Conservation (phyloP, 2,888 invertebrate genomes). For the Dryobota labecula region DNA sequence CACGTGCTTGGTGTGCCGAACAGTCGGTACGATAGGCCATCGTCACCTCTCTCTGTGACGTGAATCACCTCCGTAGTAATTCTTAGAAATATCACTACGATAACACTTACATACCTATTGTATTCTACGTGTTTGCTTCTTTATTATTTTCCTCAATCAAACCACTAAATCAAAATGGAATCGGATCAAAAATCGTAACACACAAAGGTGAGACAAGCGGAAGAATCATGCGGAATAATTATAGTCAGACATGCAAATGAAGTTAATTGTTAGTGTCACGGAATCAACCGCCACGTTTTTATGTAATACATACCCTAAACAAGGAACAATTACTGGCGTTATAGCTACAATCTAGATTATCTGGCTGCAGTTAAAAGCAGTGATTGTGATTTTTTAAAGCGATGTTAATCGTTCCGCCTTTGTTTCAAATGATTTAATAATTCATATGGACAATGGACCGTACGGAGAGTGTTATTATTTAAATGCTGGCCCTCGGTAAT, state of each 20-base stretch:
- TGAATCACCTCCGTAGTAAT: constrained; percentile 75
- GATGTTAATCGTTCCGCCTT: constrained; percentile 19
- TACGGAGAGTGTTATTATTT: constrained; percentile 59
- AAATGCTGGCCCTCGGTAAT: constrained; percentile 62
- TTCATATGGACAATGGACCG: constrained; percentile 51
- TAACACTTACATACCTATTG: constrained; percentile 49
- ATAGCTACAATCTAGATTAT: constrained; percentile 42
- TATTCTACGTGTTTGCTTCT: constrained; percentile 22
- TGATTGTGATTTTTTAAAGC: constrained; percentile 21
- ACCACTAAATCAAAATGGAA: constrained; percentile 41
- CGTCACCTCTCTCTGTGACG: constrained; percentile 64
- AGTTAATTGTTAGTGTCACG: constrained; percentile 77
- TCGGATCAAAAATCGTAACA: constrained; percentile 65
- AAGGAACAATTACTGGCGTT: constrained; percentile 48
- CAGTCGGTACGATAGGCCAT: constrained; percentile 63
- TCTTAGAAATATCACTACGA: constrained; percentile 71
- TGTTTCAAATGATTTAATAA: constrained; percentile 56
- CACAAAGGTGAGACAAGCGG: constrained; percentile 80
- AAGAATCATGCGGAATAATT: constrained; percentile 74
- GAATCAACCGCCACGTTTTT: constrained; percentile 66
- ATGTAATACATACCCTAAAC: constrained; percentile 60
- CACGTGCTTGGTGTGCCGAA: constrained; percentile 80
- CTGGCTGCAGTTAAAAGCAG: constrained; percentile 15
- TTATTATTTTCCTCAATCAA: constrained; percentile 34
- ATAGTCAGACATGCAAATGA: constrained; percentile 81